phyloP scores from a whole-genome alignment of 2,113 vertebrate species.

The Cepphus grylle region DNA sequence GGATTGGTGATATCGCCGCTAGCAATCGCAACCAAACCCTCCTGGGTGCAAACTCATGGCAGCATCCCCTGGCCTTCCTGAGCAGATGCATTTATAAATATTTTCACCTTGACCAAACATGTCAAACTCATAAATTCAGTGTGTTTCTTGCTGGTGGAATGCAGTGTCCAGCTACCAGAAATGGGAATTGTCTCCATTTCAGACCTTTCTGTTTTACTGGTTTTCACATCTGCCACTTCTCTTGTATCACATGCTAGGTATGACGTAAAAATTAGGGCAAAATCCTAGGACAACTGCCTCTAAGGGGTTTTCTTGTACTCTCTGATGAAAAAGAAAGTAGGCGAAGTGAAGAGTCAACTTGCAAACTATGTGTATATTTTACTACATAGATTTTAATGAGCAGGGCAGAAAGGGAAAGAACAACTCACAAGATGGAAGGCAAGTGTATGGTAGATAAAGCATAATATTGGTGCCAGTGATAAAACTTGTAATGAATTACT shows the following conservation, averaged over 20 bases:
- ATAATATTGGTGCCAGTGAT: neutral
- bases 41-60: neutral
- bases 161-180: neutral
- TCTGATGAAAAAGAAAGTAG: neutral
- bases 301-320: neutral
- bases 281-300: neutral
- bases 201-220: neutral
- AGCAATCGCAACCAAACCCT: conserved; percentile 6
- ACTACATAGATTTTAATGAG: neutral
- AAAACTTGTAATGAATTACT: neutral
- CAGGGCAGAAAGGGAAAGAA: neutral
- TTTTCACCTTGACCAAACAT: conserved; percentile 55
- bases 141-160: neutral
- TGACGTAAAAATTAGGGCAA: neutral
- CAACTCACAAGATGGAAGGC: neutral
- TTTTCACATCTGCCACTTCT: neutral
- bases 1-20: neutral
- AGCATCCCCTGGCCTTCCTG: neutral
- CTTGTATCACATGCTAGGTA: neutral
- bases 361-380: neutral
- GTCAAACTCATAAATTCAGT: conserved; percentile 2
- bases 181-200: neutral
- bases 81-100: conserved; percentile 11
- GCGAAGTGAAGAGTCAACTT: neutral
- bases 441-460: neutral